Percentiles rank a stretch among this genome's conserved stretches.
These are phyloP conservation scores for Thalassophryne amazonica DNA, from an alignment of 2,797 vertebrate genomes.

Conservation along the genomic window DNA sequence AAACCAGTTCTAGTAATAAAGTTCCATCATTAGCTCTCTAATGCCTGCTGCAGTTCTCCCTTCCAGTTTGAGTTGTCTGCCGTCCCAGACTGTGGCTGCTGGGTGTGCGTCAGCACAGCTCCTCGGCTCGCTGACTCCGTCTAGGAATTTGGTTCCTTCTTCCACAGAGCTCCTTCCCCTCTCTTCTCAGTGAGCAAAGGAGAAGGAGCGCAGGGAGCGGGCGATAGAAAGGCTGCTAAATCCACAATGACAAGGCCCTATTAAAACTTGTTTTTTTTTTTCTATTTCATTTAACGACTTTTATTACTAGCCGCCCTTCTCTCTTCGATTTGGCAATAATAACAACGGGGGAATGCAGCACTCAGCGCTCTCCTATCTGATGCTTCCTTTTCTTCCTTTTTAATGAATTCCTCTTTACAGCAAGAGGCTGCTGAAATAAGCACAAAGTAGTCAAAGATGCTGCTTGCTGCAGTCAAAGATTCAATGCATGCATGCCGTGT, in stretches of 20 bases:
- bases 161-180: conserved; percentile 63
- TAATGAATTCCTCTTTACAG: conserved; percentile 77
- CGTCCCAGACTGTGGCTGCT: conserved; percentile 75
- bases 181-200: conserved; percentile 34
- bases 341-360: conserved; percentile 75
- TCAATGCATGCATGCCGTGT: conserved; percentile 29
- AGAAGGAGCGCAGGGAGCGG: conserved; percentile 35
- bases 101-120: conserved; percentile 71
- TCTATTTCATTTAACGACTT: conserved; percentile 77
- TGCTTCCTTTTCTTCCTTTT: conserved; percentile 51
- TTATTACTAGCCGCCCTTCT: conserved; percentile 69
- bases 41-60: conserved; percentile 48
- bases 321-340: conserved; percentile 77
- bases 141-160: conserved; percentile 63
- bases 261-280: conserved; percentile 70
- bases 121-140: conserved; percentile 67
- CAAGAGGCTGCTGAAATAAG: conserved; percentile 75
- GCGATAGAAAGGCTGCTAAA: conserved; percentile 67
- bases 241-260: conserved; percentile 74
- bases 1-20: conserved; percentile 67
- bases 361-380: conserved; percentile 71
- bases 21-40: conserved; percentile 52
- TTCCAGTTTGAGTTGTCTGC: conserved; percentile 66
- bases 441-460: conserved; percentile 54
- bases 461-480: conserved; percentile 51